These are phyloP conservation scores for Cerastoderma edule DNA, from an alignment of 2,888 invertebrate species.

Conservation along the genomic window DNA sequence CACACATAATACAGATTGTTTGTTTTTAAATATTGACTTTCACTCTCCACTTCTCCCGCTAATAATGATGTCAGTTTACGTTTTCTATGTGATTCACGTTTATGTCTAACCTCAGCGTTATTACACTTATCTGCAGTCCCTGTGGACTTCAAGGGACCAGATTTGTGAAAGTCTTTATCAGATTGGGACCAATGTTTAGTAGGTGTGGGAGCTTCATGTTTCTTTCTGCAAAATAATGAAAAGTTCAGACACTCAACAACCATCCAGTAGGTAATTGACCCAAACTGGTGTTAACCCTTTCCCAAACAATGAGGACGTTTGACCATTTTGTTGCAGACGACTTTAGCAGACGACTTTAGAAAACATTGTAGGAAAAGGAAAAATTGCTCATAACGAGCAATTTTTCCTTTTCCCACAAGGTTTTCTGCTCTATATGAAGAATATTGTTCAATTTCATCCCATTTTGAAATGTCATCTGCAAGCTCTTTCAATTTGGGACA, in stretches of 20 bases:
- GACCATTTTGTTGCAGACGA: no score
- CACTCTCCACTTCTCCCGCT: constrained; percentile 38
- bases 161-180: constrained; percentile 16
- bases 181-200: constrained; percentile 9
- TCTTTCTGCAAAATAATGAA: no score
- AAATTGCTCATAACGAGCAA: background rate
- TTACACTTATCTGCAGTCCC: constrained; percentile 9
- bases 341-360: no score
- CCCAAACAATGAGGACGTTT: no score
- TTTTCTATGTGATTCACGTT: constrained; percentile 50
- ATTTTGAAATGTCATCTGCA: no score
- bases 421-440: no score
- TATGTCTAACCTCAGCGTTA: constrained; percentile 11
- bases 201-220: constrained; percentile 9
- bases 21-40: constrained; percentile 66
- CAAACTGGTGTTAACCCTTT: no score
- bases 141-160: constrained; percentile 17
- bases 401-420: background rate
- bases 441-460: no score
- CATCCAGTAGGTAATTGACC: no score
- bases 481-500: no score
- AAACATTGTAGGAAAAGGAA: constrained; percentile 1
- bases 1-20: constrained; percentile 73
- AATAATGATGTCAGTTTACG: constrained; percentile 42
- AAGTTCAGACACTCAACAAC: no score